phyloP scores from a whole-genome alignment of 2,888 invertebrate species.

The Bellardia pandia region DNA sequence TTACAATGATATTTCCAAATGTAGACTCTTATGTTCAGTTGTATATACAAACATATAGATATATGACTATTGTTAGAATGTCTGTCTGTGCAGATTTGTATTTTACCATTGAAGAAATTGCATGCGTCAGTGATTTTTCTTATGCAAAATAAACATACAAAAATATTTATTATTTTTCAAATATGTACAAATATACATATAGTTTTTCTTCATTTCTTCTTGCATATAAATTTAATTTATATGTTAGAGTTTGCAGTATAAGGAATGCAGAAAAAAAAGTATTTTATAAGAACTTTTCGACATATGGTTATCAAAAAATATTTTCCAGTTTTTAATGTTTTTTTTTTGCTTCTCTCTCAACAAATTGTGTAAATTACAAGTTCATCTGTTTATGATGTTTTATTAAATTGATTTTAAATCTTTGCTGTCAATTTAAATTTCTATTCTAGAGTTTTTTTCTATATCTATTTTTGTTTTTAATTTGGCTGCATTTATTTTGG shows the following conservation, averaged over 20 bases:
- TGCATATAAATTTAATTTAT: constrained; percentile 66
- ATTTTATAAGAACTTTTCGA: constrained; percentile 62
- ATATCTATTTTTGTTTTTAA: not conserved
- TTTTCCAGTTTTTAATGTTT: constrained; percentile 40
- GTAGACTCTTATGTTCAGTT: not conserved
- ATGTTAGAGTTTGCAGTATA: constrained; percentile 1
- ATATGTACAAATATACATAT: not conserved
- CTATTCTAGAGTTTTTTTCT: not conserved
- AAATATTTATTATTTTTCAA: constrained; percentile 65
- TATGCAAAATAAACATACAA: constrained; percentile 67
- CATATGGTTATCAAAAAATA: constrained; percentile 68
- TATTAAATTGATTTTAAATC: constrained; percentile 72
- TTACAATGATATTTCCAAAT: constrained; percentile 37
- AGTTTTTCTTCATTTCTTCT: constrained; percentile 49
- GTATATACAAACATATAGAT: not conserved
- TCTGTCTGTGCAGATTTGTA: constrained; percentile 37
- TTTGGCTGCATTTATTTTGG: constrained; percentile 42
- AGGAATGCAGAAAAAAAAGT: constrained; percentile 40
- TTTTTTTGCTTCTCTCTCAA: constrained; percentile 35
- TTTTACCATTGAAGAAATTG: constrained; percentile 69
- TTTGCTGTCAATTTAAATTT: constrained; percentile 68
- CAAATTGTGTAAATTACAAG: constrained; percentile 65
- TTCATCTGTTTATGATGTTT: constrained; percentile 72
- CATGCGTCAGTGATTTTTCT: constrained; percentile 73
- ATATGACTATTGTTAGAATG: constrained; percentile 13